Evolutionary conservation across 37 sponge, comb jelly and placozoan species (phyloP).

Genomic region (Beroe forskalii): DNA sequence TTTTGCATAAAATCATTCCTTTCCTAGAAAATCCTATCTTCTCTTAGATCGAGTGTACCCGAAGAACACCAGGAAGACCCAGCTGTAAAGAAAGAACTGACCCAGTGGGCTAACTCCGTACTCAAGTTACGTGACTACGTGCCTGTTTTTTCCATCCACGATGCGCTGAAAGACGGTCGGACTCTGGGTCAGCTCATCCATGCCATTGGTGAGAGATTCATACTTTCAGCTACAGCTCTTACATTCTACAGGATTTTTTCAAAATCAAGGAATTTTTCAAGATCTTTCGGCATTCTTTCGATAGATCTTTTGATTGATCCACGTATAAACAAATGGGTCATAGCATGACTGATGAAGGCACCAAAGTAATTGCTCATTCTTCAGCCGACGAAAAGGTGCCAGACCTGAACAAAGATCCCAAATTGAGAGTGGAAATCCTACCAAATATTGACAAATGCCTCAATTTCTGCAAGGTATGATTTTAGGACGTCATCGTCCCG

Average conservation of each 20-base stretch:
- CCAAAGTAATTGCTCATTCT: too few relatives aligned
- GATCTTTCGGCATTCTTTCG: too few relatives aligned
- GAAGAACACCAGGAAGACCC: constrained; percentile 21
- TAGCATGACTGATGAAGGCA: too few relatives aligned
- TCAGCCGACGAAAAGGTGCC: constrained; percentile 21
- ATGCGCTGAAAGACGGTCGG: constrained; percentile 13
- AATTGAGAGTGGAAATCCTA: constrained; percentile 2
- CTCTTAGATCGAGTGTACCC: neutral
- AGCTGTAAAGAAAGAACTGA: constrained; percentile 35
- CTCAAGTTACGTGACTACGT: neutral
- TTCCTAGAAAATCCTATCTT: too few relatives aligned
- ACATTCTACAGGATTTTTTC: too few relatives aligned
- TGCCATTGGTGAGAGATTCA: neutral
- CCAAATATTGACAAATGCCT: constrained; percentile 41
- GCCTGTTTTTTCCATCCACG: constrained; percentile 29
- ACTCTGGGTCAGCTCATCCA: constrained; percentile 37
- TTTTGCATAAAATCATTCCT: too few relatives aligned
- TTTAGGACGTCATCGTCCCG: too few relatives aligned
- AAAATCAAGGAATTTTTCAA: too few relatives aligned
- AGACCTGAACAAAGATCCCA: constrained; percentile 1
- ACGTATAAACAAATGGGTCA: too few relatives aligned
- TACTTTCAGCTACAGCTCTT: too few relatives aligned
- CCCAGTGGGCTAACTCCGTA: constrained; percentile 25
- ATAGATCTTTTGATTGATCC: too few relatives aligned
- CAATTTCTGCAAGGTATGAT: constrained; percentile 23